Evolutionary conservation across 2,888 invertebrate genomes (phyloP), one percentile per base, ranked within the genome.

Genomic region (Idaea straminata): DNA sequence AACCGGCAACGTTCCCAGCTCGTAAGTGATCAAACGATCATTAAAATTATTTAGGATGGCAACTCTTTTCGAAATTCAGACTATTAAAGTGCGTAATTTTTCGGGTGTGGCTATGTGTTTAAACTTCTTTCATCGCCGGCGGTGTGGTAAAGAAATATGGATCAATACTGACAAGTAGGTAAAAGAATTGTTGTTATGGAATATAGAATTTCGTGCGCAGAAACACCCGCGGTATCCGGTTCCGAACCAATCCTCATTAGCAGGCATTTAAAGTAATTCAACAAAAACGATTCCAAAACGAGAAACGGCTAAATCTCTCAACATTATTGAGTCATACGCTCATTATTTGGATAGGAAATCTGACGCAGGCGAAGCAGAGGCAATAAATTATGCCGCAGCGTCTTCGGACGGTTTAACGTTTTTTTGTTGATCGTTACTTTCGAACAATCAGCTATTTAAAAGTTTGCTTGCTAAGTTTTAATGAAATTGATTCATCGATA

Each of bases 351-450:
- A 78, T 83, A 83, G 80, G 81, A 79, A 81, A 80, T 81, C 83
- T 80, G 81, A 81, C 82, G 78, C 83, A 84, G 83, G 86, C 83
- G 86, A 81, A 80, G 80, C 78, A 82, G 78, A 76, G 74, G 77
- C 74, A 79, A 87, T 89, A 87, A 89, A 89, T 88, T 78, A 80
- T 77, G 78, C 77, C 78, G 75, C 77, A 75, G 76, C 73, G 75
- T 77, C 77, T 75, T 73, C 77, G 73, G 73, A 66, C 68, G 68
- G 74, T 78, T 80, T 82, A 77, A 81, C 78, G 73, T 72, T 78
- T 71, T 78, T 71, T 65, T 75, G 72, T 70, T 69, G 73, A 77
- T 74, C 69, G 68, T 5, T 47, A 47, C 47, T 47, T 47, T 47
- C 47, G 47, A 47, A 47, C 47, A 47, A 47, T 47, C 47, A 13